A percentile compares a stretch with the other conserved stretches of the same genome.
Conservation (phyloP, 2,797 vertebrate genomes). For the Smutsia gigantea region DNA sequence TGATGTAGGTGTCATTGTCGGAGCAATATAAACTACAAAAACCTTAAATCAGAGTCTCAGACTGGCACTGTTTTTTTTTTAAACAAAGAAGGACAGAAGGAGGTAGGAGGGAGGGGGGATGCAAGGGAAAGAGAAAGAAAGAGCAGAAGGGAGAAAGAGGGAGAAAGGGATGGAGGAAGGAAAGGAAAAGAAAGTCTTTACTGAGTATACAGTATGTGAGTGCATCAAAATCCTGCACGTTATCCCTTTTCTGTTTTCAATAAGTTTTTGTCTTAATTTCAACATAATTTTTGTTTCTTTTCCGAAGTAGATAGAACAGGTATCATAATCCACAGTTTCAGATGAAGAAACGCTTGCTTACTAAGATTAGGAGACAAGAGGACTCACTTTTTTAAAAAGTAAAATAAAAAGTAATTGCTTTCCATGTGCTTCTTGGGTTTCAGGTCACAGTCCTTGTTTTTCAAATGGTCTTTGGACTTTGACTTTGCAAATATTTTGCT, state of each 20-base stretch:
- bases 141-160: too few relatives aligned
- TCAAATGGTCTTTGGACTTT: background rate
- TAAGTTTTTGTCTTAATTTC: background rate
- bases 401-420: background rate
- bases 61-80: background rate
- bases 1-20: background rate
- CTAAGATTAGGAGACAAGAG: background rate
- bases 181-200: background rate
- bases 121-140: too few relatives aligned
- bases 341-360: background rate
- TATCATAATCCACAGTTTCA: background rate
- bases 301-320: background rate
- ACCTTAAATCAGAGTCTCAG: background rate
- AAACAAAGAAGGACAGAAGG: too few relatives aligned
- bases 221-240: background rate
- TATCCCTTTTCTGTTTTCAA: constrained; percentile 33
- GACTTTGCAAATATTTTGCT: constrained; percentile 17
- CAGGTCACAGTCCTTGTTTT: constrained; percentile 1
- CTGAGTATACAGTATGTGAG: background rate
- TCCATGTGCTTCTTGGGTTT: background rate
- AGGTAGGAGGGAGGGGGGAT: background rate
- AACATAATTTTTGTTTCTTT: background rate
- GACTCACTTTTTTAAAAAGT: background rate
- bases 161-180: background rate
- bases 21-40: background rate